Conservation (phyloP, 2,888 invertebrate genomes). For the Drosophila conformis region DNA sequence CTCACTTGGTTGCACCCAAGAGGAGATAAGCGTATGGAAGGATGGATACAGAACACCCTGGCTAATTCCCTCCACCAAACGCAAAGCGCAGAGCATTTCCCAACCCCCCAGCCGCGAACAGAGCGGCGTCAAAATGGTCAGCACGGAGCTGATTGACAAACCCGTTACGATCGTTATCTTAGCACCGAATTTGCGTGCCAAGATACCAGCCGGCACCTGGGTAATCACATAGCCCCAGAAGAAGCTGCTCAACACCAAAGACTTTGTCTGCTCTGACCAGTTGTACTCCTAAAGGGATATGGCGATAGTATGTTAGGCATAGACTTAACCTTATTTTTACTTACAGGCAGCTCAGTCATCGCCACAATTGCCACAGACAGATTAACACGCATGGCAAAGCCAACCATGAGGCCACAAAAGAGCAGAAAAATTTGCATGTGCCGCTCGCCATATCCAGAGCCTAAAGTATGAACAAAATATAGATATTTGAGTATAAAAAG, state of each 20-base stretch:
- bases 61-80: constrained; percentile 90
- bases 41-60: constrained; percentile 91
- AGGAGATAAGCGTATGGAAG: constrained; percentile 89
- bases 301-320: fast-evolving
- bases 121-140: constrained; percentile 89
- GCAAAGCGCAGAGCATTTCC: constrained; percentile 87
- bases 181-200: constrained; percentile 90
- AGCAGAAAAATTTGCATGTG: constrained; percentile 88
- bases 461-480: constrained; percentile 70
- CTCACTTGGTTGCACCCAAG: constrained; percentile 89
- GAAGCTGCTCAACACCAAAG: constrained; percentile 88
- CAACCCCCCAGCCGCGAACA: constrained; percentile 88
- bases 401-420: constrained; percentile 87
- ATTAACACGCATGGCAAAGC: constrained; percentile 89
- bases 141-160: constrained; percentile 87
- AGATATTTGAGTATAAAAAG: not conserved
- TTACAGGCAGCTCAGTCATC: constrained; percentile 87
- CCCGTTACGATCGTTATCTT: constrained; percentile 86
- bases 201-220: constrained; percentile 88
- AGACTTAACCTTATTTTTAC: not conserved
- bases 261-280: constrained; percentile 87
- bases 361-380: constrained; percentile 91
- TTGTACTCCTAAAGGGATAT: constrained; percentile 86
- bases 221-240: constrained; percentile 89
- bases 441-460: constrained; percentile 86